A percentile compares a stretch with the other conserved stretches of the same genome.
These are phyloP conservation scores for Tetranychus truncatus DNA, from an alignment of 2,888 invertebrate genomes.

Conservation along the genomic window DNA sequence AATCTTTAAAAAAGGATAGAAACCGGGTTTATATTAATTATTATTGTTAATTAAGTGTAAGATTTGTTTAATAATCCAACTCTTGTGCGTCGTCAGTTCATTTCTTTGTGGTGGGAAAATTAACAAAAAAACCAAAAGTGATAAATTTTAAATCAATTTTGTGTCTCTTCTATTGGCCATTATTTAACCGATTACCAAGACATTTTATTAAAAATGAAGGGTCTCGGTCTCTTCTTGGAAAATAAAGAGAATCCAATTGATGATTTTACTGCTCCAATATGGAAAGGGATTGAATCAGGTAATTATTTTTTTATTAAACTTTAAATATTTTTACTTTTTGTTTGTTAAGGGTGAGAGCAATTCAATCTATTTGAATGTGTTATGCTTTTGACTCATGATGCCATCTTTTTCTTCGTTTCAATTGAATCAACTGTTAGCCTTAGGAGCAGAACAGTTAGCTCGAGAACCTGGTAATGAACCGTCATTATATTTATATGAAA, in stretches of 20 bases:
- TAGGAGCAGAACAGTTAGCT: neutral
- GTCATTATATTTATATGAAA: neutral
- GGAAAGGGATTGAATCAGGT: neutral
- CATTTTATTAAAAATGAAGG: neutral
- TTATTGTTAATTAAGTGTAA: too few relatives aligned
- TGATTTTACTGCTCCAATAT: neutral
- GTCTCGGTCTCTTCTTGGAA: neutral
- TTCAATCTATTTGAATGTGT: neutral
- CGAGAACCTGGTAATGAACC: neutral
- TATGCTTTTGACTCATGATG: too few relatives aligned
- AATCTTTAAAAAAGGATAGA: too few relatives aligned
- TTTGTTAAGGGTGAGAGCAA: neutral
- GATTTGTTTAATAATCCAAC: too few relatives aligned
- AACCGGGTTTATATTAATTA: too few relatives aligned
- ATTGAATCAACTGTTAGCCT: neutral
- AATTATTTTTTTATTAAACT: neutral
- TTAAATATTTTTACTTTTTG: neutral
- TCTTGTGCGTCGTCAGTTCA: too few relatives aligned
- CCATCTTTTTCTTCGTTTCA: neutral
- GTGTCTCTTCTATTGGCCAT: too few relatives aligned
- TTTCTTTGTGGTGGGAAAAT: too few relatives aligned
- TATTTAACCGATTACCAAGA: too few relatives aligned
- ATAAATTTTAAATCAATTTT: too few relatives aligned
- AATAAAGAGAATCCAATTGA: neutral
- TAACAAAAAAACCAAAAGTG: too few relatives aligned